Conservation (phyloP, 2,888 invertebrate genomes). For the Alloscopus bannaensis region DNA sequence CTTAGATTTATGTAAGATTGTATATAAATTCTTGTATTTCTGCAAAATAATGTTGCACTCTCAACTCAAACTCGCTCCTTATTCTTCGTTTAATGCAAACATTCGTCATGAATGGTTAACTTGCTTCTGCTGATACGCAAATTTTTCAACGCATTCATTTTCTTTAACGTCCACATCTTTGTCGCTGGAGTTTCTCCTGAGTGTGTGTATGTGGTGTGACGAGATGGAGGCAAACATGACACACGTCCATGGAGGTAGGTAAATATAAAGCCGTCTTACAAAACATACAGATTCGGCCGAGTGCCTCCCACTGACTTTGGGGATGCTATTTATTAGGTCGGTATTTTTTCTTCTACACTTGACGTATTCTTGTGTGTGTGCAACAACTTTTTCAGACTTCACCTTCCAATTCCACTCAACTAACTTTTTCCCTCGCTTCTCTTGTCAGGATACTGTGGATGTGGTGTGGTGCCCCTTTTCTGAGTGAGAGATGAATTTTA, state of each 20-base stretch:
- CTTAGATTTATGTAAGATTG: too few species aligned
- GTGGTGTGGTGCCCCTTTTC: slow-evolving; percentile 8
- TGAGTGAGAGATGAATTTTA: slow-evolving; percentile 24
- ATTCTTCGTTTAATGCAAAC: slow-evolving; percentile 21
- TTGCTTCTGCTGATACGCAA: neutral
- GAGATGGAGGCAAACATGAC: slow-evolving; percentile 32
- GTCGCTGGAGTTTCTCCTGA: slow-evolving; percentile 29
- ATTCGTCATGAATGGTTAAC: slow-evolving; percentile 11
- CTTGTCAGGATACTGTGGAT: slow-evolving; percentile 1
- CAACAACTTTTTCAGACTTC: slow-evolving; percentile 5
- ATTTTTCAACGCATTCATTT: slow-evolving; percentile 17
- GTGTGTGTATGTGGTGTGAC: slow-evolving; percentile 31
- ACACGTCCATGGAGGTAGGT: slow-evolving; percentile 31
- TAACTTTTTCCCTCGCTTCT: slow-evolving; percentile 21
- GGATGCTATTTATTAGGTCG: too few species aligned
- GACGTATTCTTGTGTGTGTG: neutral
- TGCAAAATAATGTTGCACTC: neutral
- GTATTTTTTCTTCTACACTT: neutral
- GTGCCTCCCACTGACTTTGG: neutral
- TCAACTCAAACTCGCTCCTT: slow-evolving; percentile 2
- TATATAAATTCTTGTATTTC: slow-evolving; percentile 4
- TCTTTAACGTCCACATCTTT: slow-evolving; percentile 9
- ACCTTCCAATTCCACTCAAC: neutral
- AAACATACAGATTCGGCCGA: slow-evolving; percentile 12
- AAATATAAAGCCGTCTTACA: slow-evolving; percentile 9